Evolutionary conservation across 2,888 invertebrate species (phyloP), one percentile per base, ranked within the genome.

Genomic region (Zaprionus bogoriensis): DNA sequence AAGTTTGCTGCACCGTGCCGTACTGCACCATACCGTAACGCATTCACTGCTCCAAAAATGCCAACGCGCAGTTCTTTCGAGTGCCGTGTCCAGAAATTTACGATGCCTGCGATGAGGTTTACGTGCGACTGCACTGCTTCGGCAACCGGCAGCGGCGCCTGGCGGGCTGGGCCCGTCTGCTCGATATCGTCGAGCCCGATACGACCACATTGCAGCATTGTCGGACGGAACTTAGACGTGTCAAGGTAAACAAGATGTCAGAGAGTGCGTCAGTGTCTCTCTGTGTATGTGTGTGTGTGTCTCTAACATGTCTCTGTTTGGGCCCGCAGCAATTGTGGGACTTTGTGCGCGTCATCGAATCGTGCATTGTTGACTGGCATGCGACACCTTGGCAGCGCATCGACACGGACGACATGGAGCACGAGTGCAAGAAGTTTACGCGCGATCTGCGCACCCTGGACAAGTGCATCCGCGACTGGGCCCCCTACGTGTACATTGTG

Each of bases 371-470:
- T 68, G 96, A 96, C 89, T 99, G 99, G 98, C 97, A 98, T 91
- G 95, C 94, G 62, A 98, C 98, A 0, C 94, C 95, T 6, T 99
- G 98, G 98, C 95, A 95, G 87, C 95, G 95, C 88, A 97, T 99
- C 72, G 98, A 98, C 88, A 97, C 98, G 3, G 99, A 99, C 87
- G 95, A 95, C 71, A 97, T 98, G 96, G 98, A 98, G 89, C 95
- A 97, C 91, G 98, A 98, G 89, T 96, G 98, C 92, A 98, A 98
- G 91, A 95, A 96, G 84, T 96, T 98, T 89, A 94, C 95, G 0
- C 97, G 97, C 89, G 97, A 97, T 87, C 91, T 97, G 50, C 93
- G 96, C 77, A 94, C 93, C 59, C 92, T 98, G 88, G 95, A 97
- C 77, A 98, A 98, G 88, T 96, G 97, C 81, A 93, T 97, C 87